Base-by-base conservation (phyloP, 2,113 vertebrate species). In the Malurus cyaneus region DNA sequence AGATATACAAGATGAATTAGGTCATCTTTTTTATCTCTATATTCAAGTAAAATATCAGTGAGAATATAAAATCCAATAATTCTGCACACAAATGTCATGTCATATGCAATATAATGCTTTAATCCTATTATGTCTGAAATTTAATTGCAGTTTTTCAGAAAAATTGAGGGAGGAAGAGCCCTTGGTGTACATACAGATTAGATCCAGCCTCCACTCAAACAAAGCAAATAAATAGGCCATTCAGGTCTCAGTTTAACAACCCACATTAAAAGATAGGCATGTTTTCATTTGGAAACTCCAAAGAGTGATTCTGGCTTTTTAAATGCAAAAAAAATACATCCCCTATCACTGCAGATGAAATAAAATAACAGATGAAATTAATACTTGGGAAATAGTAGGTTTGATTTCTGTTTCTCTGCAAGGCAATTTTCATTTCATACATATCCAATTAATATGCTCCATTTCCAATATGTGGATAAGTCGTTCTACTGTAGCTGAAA, bases 201-300 rank as follows among this genome's bases (percentile, higher is more conserved):
- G 87, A 91, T 81, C 47, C 89, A 73, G 94, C 31, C 95, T 88
- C 92, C 60, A 59, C 72, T 93, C 88, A 92, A 93, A 94, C 86
- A 93, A 96, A 96, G 94, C 67, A 96, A 89, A 96, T 89, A 95
- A 95, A 94, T 88, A 93, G 76, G 85, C 92, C 85, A 88, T 85
- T 89, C 85, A 94, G 85, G 89, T 93, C 92, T 85, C 89, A 60
- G 64, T 94, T 94, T 95, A 92, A 96, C 93, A 82, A 88, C 67
- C 53, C 94, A 92, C 66, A 62, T 91, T 90, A 88, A 86, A 93
- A 89, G 89, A 94, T 64, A 78, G 74, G 53, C 86, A 89, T 90
- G 90, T 93, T 96, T 93, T 94, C 87, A 80, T 50, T 88, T 82
- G 57, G 76, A 95, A 88, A 91, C 71, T 95, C 92, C 34, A 73